Evolutionary conservation across 2,113 vertebrate genomes (phyloP), one percentile per base, ranked within the genome.

Genomic region (Oophaga pumilio): DNA sequence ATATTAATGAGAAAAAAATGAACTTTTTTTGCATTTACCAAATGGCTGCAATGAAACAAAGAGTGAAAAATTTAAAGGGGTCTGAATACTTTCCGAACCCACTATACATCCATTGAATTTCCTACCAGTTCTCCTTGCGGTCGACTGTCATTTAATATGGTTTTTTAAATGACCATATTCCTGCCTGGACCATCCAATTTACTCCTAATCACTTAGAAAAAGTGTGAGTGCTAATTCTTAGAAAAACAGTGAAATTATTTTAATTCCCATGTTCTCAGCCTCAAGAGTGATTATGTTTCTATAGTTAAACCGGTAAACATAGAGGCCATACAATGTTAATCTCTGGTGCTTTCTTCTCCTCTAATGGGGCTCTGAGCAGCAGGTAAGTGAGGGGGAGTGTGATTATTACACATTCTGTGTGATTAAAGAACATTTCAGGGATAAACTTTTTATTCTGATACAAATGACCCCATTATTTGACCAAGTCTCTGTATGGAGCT

Each of bases 241-340:
- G 28, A 43, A 73, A 73, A 73, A 73, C 33, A 73, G 69, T 17
- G 8, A 73, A 73, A 73, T 73, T 73, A 49, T 43, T 43, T 73
- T 73, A 73, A 73, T 73, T 49, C 69, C 69, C 69, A 43, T 73
- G 69, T 73, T 73, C 69, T 49, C 13, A 17, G 69, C 28, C 33
- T 73, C 43, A 28, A 20, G 69, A 73, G 69, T 49, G 15, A 73
- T 73, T 73, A 43, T 73, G 69, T 73, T 73, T 15, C 69, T 73
- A 73, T 73, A 43, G 28, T 73, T 73, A 73, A 49, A 73, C 69
- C 18, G 69, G 69, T 73, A 43, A 73, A 73, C 69, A 33, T 43
- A 49, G 33, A 73, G 69, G 69, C 28, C 33, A 73, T 73, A 43
- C 33, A 43, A 73, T 9, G 43, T 43, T 73, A 73, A 73, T 73